Percentiles rank a stretch among this genome's conserved stretches.
Evolutionary conservation across 2,888 invertebrate species (phyloP).

Genomic region (Apodemia zela): DNA sequence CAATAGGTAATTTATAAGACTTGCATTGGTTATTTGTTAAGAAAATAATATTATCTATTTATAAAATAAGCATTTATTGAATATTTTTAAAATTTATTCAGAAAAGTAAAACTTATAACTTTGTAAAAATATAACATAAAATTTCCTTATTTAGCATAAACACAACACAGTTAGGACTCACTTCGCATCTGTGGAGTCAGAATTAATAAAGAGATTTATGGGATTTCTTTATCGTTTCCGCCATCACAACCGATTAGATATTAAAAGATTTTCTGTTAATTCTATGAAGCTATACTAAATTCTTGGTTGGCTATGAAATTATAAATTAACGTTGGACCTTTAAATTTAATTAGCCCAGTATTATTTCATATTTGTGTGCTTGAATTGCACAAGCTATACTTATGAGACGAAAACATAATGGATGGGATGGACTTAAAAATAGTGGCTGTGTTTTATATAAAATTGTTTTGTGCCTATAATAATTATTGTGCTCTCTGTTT

Average conservation of each 20-base stretch:
- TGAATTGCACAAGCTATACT: background rate
- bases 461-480: slow-evolving; percentile 3
- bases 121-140: too few relatives aligned
- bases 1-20: background rate
- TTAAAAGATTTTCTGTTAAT: too few relatives aligned
- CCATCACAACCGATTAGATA: background rate
- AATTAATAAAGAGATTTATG: background rate
- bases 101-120: background rate
- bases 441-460: slow-evolving; percentile 10
- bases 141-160: background rate
- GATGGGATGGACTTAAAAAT: background rate
- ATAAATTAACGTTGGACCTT: too few relatives aligned
- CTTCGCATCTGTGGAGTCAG: background rate
- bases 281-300: too few relatives aligned
- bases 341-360: background rate
- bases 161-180: background rate
- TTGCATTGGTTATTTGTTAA: background rate
- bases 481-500: slow-evolving; percentile 7
- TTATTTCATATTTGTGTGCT: background rate
- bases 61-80: background rate
- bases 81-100: background rate
- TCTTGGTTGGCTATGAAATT: too few relatives aligned
- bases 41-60: background rate
- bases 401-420: background rate
- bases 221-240: background rate